phyloP scores from a whole-genome alignment of 2,888 invertebrate species.

The Lepidocyrtinus sp. region DNA sequence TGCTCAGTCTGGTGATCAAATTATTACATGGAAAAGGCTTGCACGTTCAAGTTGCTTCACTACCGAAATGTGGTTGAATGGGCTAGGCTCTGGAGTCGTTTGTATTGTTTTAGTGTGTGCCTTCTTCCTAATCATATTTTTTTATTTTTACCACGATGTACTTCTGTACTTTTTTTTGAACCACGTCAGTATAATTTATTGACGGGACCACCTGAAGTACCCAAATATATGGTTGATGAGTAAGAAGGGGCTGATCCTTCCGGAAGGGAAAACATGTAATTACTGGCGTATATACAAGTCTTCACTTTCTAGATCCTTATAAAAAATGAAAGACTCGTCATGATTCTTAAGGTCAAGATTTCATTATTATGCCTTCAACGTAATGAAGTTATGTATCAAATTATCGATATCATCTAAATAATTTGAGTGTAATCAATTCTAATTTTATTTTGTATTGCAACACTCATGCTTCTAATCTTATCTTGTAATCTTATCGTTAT shows the following conservation, averaged over 20 bases:
- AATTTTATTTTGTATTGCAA: not conserved
- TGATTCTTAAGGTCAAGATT: not conserved
- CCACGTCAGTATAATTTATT: slow-evolving; percentile 45
- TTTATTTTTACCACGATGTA: not conserved
- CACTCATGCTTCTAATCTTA: slow-evolving; percentile 22
- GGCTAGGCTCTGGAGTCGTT: not conserved
- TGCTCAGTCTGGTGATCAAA: slow-evolving; percentile 30
- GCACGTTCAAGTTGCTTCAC: not conserved
- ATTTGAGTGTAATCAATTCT: not conserved
- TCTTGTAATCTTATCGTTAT: slow-evolving; percentile 43
- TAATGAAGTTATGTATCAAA: not conserved
- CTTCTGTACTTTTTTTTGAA: slow-evolving; percentile 8
- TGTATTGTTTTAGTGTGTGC: slow-evolving; percentile 25
- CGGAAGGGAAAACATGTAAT: slow-evolving; percentile 61
- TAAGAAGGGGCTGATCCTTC: slow-evolving; percentile 47
- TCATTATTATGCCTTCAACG: not conserved
- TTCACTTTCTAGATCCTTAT: not conserved
- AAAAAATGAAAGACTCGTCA: no score
- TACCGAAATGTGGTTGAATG: not conserved
- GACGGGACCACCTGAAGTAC: slow-evolving; percentile 59
- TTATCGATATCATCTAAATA: slow-evolving; percentile 15
- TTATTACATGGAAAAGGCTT: slow-evolving; percentile 53
- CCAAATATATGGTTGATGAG: slow-evolving; percentile 55
- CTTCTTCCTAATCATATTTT: slow-evolving; percentile 18
- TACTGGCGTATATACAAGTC: slow-evolving; percentile 44